phyloP scores from a whole-genome alignment of 2,888 invertebrate species.

The Anagyrus pseudococci region DNA sequence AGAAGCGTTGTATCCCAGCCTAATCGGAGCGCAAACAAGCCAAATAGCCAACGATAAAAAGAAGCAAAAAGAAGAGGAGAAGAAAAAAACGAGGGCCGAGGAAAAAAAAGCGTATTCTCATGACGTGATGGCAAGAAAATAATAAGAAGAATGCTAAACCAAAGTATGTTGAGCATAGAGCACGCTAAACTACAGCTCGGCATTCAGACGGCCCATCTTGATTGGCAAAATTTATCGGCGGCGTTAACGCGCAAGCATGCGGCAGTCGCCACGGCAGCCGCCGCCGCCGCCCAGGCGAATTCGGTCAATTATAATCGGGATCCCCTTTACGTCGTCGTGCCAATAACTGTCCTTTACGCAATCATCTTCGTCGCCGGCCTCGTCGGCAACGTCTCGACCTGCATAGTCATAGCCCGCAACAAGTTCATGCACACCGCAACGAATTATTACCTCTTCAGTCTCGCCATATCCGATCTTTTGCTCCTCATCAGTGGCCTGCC shows the following conservation, averaged over 20 bases:
- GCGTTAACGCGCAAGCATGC: too few species aligned
- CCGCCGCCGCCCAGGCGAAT: too few species aligned
- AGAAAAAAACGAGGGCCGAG: too few species aligned
- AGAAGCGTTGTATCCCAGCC: too few species aligned
- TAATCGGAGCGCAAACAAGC: too few species aligned
- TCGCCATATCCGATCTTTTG: conserved; percentile 79
- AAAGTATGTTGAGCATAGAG: neutral
- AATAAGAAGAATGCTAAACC: neutral
- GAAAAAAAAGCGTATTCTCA: too few species aligned
- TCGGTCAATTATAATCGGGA: conserved; percentile 54
- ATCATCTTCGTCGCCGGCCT: conserved; percentile 77
- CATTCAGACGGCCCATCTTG: too few species aligned
- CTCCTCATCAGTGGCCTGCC: conserved; percentile 80
- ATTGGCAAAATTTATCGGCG: too few species aligned
- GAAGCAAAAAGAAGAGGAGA: too few species aligned
- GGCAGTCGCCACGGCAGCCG: too few species aligned
- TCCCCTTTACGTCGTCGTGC: conserved; percentile 69
- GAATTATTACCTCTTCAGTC: conserved; percentile 82
- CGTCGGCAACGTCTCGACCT: conserved; percentile 81
- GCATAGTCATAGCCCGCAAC: conserved; percentile 78
- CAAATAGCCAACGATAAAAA: too few species aligned
- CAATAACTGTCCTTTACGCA: conserved; percentile 73
- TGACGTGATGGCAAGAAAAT: too few species aligned
- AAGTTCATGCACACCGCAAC: conserved; percentile 85
- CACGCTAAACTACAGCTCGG: neutral